Evolutionary conservation across 2,888 invertebrate genomes (phyloP), one percentile per base, ranked within the genome.

Genomic region (Synergus japonicus): DNA sequence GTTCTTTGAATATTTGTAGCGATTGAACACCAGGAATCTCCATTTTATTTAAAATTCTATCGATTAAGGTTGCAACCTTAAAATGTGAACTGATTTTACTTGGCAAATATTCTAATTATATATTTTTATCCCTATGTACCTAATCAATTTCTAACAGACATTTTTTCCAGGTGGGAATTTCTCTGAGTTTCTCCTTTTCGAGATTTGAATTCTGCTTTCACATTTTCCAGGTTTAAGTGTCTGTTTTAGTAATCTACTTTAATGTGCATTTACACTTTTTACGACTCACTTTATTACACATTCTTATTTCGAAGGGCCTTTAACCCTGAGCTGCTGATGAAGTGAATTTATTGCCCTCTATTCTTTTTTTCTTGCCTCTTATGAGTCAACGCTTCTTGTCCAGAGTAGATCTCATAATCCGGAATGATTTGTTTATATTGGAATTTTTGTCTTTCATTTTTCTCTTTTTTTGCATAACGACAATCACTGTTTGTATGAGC

Each of bases 261-360:
- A 73, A 73, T 22, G 15, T 54, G 54, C 49, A 73, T 73, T 73
- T 73, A 37, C 54, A 54, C 29, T 49, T 73, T 73, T 73, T 73
- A 73, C 73, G n/a, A 37, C 46, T 37, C 37, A 54, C 37, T 73
- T 54, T 54, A 73, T 73, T 73, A 29, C 37, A 67, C 22, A n/a
- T 15, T 54, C 54, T 73, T 54, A 54, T 49, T 73, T 37, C 73
- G 49, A 73, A 73, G 73, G 73, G 73, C 49, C 49, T 73, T 73
- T 73, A 73, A 73, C 73, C 73, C 73, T 54, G 54, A 73, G 49
- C 73, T 73, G 73, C 29, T 49, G 73, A 73, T 54, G 73, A 73
- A 54, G 54, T 73, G 12, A 73, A 73, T 73, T 73, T 73, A 73
- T 73, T 58, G 54, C 73, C 54, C 54, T 54, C 73, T 41, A 41